Evolutionary conservation across 2,797 vertebrate species (phyloP).

Genomic region (Macropodus opercularis): DNA sequence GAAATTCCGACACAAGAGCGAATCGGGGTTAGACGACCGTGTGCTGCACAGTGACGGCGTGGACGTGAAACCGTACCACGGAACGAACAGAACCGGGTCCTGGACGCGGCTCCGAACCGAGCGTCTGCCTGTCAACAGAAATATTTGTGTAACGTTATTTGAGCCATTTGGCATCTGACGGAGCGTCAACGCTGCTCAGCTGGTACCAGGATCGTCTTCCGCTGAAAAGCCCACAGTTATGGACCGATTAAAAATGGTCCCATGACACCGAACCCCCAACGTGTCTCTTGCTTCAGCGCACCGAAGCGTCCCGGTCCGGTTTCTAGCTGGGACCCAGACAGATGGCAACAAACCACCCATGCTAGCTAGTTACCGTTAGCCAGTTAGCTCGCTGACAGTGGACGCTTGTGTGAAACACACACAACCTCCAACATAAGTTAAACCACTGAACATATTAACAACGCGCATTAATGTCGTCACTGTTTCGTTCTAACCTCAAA

Average conservation of each 20-base stretch:
- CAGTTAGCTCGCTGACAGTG: constrained; percentile 26
- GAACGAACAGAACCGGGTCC: accelerated
- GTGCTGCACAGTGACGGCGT: background rate
- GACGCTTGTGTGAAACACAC: background rate
- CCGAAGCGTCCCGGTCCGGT: background rate
- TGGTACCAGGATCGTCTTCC: constrained; percentile 18
- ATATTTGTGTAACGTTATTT: background rate
- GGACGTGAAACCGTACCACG: accelerated
- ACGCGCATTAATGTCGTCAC: too few species aligned
- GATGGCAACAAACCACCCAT: constrained; percentile 48
- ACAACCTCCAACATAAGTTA: accelerated
- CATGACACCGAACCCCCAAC: too few species aligned
- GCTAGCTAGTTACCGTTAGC: constrained; percentile 49
- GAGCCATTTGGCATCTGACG: constrained; percentile 14
- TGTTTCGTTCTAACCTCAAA: background rate
- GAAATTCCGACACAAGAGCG: constrained; percentile 63
- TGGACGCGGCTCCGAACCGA: accelerated
- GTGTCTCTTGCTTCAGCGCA: background rate
- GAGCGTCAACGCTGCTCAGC: constrained; percentile 29
- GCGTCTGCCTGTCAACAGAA: background rate
- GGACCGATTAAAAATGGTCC: too few species aligned
- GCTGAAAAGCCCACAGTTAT: background rate
- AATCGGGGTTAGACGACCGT: constrained; percentile 17
- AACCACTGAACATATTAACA: too few species aligned
- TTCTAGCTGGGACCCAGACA: constrained; percentile 20